These are phyloP conservation scores for Orgyia antiqua DNA, from an alignment of 2,888 invertebrate species.

Conservation along the genomic window DNA sequence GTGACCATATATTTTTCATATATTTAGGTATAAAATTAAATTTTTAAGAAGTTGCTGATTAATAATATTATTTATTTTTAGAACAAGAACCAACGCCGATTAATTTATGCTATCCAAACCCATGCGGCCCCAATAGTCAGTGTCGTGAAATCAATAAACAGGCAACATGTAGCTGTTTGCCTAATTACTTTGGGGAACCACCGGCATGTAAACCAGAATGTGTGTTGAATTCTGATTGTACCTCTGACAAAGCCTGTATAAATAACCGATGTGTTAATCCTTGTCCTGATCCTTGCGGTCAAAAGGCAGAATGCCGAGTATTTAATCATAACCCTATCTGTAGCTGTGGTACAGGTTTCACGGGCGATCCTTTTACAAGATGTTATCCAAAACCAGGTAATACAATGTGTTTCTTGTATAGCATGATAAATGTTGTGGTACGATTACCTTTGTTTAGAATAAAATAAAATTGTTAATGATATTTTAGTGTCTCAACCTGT, in stretches of 20 bases:
- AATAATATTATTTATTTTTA: too few species aligned
- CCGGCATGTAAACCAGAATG: conserved; percentile 84
- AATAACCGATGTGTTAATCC: conserved; percentile 85
- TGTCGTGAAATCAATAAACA: conserved; percentile 77
- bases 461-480: not conserved
- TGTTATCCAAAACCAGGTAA: conserved; percentile 78
- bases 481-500: conserved; percentile 50
- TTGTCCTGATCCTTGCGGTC: conserved; percentile 84
- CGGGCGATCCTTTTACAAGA: conserved; percentile 82
- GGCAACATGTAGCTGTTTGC: conserved; percentile 84
- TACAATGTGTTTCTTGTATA: conserved; percentile 1
- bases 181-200: conserved; percentile 82
- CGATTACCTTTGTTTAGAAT: not conserved
- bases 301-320: conserved; percentile 83
- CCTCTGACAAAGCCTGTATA: conserved; percentile 79
- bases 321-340: conserved; percentile 85
- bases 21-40: not conserved
- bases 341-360: conserved; percentile 79
- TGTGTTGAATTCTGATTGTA: conserved; percentile 82
- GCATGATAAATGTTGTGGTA: not conserved
- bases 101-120: conserved; percentile 76
- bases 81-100: conserved; percentile 57
- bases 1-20: conserved; percentile 20
- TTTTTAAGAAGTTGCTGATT: not conserved
- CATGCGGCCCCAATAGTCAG: conserved; percentile 81